Evolutionary conservation across 2,888 invertebrate genomes (phyloP), one percentile per base, ranked within the genome.

Genomic region (Drosophila macrospina): DNA sequence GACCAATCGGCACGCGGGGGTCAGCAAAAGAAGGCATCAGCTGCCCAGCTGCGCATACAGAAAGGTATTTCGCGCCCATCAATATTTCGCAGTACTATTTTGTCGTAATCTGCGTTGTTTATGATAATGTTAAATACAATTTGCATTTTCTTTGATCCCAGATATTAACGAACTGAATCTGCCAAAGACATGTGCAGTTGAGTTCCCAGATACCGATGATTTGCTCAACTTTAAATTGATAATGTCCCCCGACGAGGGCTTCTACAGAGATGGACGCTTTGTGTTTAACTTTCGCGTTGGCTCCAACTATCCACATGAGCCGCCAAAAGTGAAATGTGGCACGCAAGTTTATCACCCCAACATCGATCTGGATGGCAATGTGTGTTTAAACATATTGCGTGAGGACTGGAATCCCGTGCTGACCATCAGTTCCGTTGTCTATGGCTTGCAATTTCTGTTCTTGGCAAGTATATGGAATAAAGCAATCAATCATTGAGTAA

Each of bases 351-450:
- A 99, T 92, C 99, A 99, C 93, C 99, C 99, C 11, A 99, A 99
- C 92, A 99, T 99, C 92, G 99, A 99, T 93, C 93, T 98, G 88
- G 98, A 99, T 91, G 99, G 99, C 82, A 99, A 99, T 93, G 98
- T 99, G 28, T 99, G 99, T 92, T 94, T 99, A 76, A 99, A 99
- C 93, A 99, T 99, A 91, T 94, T 99, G 89, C 95, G 98, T 90
- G 98, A 99, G 94, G 99, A 99, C 93, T 99, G 99, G 99, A 99
- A 99, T 93, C 99, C 99, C 66, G 99, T 99, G 72, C 94, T 99
- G 83, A 99, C 98, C 66, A 97, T 99, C 87, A 99, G 98, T 93
- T 98, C 98, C 78, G 97, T 99, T 93, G 97, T 99, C 62, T 99
- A 99, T 93, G 99, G 99, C 79, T 94, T 99, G 89, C 98, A 98